A percentile compares a stretch with the other conserved stretches of the same genome.
Evolutionary conservation across 2,888 invertebrate species (phyloP).

Genomic region (Brachyptera risi): DNA sequence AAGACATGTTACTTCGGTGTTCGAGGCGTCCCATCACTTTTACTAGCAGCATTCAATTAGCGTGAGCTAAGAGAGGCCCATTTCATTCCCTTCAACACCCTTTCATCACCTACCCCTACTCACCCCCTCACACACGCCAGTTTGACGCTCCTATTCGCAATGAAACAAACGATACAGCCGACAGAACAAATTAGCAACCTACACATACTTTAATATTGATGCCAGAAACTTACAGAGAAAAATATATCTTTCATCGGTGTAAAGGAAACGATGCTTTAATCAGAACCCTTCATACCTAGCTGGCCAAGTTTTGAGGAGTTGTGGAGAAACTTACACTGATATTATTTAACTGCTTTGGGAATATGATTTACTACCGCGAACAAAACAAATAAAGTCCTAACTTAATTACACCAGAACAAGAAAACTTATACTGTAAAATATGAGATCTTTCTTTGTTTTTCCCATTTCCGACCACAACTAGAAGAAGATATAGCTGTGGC

Average conservation of each 20-base stretch:
- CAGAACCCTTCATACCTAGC: too few relatives aligned
- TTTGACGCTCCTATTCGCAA: too few relatives aligned
- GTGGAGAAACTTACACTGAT: neutral
- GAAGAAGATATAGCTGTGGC: too few relatives aligned
- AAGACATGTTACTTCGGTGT: neutral
- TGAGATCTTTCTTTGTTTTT: neutral
- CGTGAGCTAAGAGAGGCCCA: neutral
- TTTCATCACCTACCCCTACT: neutral
- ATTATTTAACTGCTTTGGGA: neutral
- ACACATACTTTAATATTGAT: neutral
- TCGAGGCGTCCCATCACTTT: conserved; percentile 3
- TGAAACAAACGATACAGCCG: neutral
- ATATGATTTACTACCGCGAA: neutral
- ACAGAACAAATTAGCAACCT: neutral
- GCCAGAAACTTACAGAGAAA: neutral
- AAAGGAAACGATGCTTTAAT: too few relatives aligned
- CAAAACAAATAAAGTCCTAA: neutral
- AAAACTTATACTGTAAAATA: neutral
- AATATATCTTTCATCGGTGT: too few relatives aligned
- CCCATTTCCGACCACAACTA: too few relatives aligned
- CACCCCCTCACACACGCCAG: too few relatives aligned
- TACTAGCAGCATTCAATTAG: conserved; percentile 15
- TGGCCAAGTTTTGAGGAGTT: too few relatives aligned
- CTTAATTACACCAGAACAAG: neutral
- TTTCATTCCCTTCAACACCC: neutral